phyloP scores from a whole-genome alignment of 2,113 vertebrate species.

The Uria aalge region DNA sequence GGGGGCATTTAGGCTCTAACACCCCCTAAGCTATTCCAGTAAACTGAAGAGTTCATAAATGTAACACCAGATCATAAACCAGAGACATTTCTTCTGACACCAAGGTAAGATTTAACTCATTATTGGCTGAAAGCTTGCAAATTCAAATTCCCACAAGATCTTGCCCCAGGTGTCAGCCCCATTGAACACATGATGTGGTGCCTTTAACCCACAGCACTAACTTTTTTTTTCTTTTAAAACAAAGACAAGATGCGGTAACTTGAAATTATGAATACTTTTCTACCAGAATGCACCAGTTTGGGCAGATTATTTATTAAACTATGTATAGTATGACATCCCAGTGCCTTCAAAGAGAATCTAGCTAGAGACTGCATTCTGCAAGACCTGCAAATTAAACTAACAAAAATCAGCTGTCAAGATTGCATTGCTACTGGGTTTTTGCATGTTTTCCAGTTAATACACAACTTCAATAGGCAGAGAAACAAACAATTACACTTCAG shows the following conservation, averaged over 20 bases:
- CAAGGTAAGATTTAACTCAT: background rate
- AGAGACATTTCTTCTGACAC: background rate
- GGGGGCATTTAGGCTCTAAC: background rate
- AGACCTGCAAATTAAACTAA: background rate
- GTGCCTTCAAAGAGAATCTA: background rate
- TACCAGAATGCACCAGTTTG: background rate
- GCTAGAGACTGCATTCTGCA: background rate
- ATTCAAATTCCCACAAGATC: background rate
- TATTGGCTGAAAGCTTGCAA: background rate
- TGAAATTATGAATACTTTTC: background rate
- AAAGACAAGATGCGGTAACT: background rate
- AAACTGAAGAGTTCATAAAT: background rate
- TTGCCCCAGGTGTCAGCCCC: background rate
- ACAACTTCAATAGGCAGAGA: background rate
- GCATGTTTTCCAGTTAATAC: background rate
- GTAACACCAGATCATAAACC: background rate
- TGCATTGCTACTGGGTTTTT: background rate
- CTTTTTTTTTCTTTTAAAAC: background rate
- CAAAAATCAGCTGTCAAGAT: background rate
- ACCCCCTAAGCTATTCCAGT: background rate
- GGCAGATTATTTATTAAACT: background rate
- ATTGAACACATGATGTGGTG: background rate
- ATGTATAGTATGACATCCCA: background rate
- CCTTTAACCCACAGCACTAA: fast-evolving
- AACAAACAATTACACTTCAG: background rate